Evolutionary conservation across 1,140 invertebrate genomes (phyloP).

Genomic region (Atopsyche davidsoni): DNA sequence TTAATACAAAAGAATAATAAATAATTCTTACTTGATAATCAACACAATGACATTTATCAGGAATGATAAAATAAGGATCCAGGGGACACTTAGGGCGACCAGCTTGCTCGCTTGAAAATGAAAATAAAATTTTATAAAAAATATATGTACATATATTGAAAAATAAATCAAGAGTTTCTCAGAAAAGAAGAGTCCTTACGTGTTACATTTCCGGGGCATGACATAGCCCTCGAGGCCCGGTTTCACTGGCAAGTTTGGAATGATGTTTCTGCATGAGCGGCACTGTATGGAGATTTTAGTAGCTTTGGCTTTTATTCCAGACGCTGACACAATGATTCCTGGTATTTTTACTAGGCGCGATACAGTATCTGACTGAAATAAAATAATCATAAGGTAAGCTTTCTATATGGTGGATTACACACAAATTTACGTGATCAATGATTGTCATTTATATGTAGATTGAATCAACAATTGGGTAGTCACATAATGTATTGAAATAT

Average conservation of each 20-base stretch:
- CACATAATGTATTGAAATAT: not conserved
- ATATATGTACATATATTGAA: slow-evolving; percentile 11
- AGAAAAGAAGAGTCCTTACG: slow-evolving; percentile 55
- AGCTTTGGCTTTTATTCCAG: slow-evolving; percentile 91
- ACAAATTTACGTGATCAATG: not conserved
- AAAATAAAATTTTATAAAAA: slow-evolving; percentile 21
- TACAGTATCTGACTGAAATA: slow-evolving; percentile 82
- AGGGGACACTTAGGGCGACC: slow-evolving; percentile 88
- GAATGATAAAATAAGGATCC: slow-evolving; percentile 96
- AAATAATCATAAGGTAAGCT: slow-evolving; percentile 23
- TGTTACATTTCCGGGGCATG: slow-evolving; percentile 91
- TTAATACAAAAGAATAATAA: slow-evolving; percentile 3
- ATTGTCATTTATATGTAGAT: no score
- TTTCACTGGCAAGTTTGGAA: slow-evolving; percentile 86
- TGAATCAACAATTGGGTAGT: no score
- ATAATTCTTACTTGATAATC: slow-evolving; percentile 64
- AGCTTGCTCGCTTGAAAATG: slow-evolving; percentile 71
- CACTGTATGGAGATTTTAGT: slow-evolving; percentile 95
- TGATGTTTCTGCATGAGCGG: slow-evolving; percentile 82
- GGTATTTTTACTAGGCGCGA: slow-evolving; percentile 91
- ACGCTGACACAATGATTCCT: slow-evolving; percentile 92
- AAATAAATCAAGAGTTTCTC: slow-evolving; percentile 3
- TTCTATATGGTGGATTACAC: no score
- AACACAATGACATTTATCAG: slow-evolving; percentile 95
- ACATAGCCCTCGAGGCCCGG: slow-evolving; percentile 95